A percentile compares a stretch with the other conserved stretches of the same genome.
These are phyloP conservation scores for Decapterus maruadsi DNA, from an alignment of 2,797 vertebrate genomes.

Conservation along the genomic window DNA sequence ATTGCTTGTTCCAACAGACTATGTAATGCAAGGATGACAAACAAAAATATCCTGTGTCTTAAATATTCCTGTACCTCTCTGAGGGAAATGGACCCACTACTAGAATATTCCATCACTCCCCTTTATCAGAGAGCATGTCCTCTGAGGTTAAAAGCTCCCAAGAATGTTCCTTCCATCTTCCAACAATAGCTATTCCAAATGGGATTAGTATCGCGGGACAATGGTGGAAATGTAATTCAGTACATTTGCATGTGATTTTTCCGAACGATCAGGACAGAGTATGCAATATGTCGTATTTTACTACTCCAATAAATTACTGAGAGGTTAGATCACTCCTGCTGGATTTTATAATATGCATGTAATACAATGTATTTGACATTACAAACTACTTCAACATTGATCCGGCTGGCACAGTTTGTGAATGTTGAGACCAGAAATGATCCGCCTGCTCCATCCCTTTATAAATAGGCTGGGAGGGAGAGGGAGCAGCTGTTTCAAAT, in stretches of 20 bases:
- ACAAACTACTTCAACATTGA: slow-evolving; percentile 53
- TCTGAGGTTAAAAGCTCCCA: slow-evolving; percentile 60
- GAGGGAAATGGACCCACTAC: slow-evolving; percentile 35
- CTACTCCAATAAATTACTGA: slow-evolving; percentile 49
- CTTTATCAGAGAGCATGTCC: slow-evolving; percentile 53
- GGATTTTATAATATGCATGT: slow-evolving; percentile 39
- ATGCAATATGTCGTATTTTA: slow-evolving; percentile 30
- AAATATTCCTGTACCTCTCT: slow-evolving; percentile 27
- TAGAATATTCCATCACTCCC: slow-evolving; percentile 60
- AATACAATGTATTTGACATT: slow-evolving; percentile 45
- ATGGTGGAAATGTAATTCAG: slow-evolving; percentile 60
- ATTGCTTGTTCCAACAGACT: slow-evolving; percentile 21
- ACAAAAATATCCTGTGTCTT: slow-evolving; percentile 19
- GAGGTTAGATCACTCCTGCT: slow-evolving; percentile 37
- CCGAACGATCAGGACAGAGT: slow-evolving; percentile 58
- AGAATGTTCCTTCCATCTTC: slow-evolving; percentile 51
- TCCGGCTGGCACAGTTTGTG: slow-evolving; percentile 25
- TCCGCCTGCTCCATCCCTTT: not conserved
- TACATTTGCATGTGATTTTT: slow-evolving; percentile 61
- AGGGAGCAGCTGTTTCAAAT: not conserved
- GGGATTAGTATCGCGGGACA: slow-evolving; percentile 54
- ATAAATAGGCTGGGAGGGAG: not conserved
- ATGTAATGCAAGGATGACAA: slow-evolving; percentile 22
- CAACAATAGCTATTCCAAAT: slow-evolving; percentile 60
- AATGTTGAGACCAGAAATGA: slow-evolving; percentile 15